phyloP scores from a whole-genome alignment of 1,140 invertebrate species.

The Achatina immaculata region DNA sequence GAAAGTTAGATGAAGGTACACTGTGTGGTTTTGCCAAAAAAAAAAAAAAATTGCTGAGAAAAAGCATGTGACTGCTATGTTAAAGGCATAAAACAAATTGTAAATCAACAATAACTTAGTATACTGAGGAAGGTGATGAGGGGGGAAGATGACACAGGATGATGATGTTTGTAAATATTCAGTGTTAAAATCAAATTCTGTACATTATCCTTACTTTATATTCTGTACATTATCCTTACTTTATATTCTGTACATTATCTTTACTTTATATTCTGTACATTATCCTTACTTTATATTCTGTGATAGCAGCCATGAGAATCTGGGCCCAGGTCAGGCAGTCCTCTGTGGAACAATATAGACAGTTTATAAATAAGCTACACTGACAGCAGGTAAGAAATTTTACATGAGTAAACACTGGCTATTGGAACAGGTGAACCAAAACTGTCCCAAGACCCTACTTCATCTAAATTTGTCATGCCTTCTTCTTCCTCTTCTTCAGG shows the following conservation, averaged over 20 bases:
- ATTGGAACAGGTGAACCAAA: too few relatives aligned
- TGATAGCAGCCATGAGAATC: constrained; percentile 58
- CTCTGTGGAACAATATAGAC: constrained; percentile 45
- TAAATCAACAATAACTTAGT: not conserved
- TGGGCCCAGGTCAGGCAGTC: constrained; percentile 57
- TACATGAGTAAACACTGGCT: too few relatives aligned
- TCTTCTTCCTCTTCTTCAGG: too few relatives aligned
- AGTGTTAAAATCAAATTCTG: too few relatives aligned
- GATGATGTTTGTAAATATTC: too few relatives aligned
- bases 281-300: constrained; percentile 34
- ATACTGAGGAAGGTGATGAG: not conserved
- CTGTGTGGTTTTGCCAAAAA: not conserved
- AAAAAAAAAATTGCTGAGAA: not conserved
- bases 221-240: not conserved
- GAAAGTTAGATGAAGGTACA: too few relatives aligned
- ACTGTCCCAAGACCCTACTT: too few relatives aligned
- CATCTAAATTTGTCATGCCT: too few relatives aligned
- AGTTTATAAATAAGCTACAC: constrained; percentile 1
- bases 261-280: not conserved
- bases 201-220: not conserved
- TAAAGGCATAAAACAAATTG: not conserved
- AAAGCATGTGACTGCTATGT: not conserved
- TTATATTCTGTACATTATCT: not conserved
- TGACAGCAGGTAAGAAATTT: too few relatives aligned
- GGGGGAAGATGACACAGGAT: too few relatives aligned